phyloP scores from a whole-genome alignment of 2,888 invertebrate species.

The Leucophora obtusa region DNA sequence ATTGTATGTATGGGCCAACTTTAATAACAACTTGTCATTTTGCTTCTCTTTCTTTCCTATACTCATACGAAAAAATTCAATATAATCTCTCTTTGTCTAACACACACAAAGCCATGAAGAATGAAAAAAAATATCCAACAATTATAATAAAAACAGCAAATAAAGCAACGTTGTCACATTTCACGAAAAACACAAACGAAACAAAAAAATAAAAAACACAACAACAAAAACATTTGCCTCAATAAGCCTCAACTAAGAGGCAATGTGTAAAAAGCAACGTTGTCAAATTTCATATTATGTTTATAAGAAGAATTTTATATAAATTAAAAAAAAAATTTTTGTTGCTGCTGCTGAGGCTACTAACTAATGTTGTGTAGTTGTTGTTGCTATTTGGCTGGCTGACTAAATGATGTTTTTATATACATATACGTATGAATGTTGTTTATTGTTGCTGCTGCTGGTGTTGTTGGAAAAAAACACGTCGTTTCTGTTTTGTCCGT shows the following conservation, averaged over 20 bases:
- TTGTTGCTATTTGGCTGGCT: constrained; percentile 56
- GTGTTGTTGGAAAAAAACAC: constrained; percentile 40
- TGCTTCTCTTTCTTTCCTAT: constrained; percentile 36
- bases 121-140: constrained; percentile 51
- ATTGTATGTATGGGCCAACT: constrained; percentile 40
- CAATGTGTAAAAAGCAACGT: constrained; percentile 63
- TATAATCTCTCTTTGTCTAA: constrained; percentile 8
- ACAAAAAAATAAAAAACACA: constrained; percentile 24
- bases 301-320: constrained; percentile 65
- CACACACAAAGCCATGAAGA: constrained; percentile 13
- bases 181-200: constrained; percentile 46
- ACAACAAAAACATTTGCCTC: constrained; percentile 33
- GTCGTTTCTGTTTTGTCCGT: constrained; percentile 53
- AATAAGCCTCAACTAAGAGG: constrained; percentile 27
- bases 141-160: constrained; percentile 63
- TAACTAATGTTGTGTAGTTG: constrained; percentile 53
- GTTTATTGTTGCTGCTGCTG: constrained; percentile 7
- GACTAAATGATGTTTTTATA: constrained; percentile 26
- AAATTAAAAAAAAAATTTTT: no score
- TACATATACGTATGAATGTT: background rate
- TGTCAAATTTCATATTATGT: constrained; percentile 70
- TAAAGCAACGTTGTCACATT: constrained; percentile 57
- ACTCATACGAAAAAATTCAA: constrained; percentile 19
- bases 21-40: constrained; percentile 49
- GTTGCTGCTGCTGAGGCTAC: constrained; percentile 21